A percentile compares a stretch with the other conserved stretches of the same genome.
Evolutionary conservation across 1,140 invertebrate genomes (phyloP).

Genomic region (Myzus persicae): DNA sequence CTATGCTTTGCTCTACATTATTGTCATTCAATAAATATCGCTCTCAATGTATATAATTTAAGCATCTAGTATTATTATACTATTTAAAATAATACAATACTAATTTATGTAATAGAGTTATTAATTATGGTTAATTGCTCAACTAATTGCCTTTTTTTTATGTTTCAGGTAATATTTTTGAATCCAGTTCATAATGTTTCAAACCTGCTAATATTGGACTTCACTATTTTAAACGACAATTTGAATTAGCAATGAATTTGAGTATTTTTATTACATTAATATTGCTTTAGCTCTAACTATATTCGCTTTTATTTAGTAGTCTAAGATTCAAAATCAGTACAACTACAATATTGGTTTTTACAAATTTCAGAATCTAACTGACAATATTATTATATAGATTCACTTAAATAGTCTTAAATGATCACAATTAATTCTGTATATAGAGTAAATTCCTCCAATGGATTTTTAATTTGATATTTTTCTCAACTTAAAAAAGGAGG

Average conservation of each 20-base stretch:
- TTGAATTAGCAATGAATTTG: not conserved
- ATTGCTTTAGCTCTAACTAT: not conserved
- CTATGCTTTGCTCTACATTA: not conserved
- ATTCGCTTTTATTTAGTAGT: not conserved
- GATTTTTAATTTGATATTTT: conserved; percentile 6
- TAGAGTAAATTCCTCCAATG: not conserved
- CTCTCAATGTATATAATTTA: too few species aligned
- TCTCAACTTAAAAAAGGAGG: not conserved
- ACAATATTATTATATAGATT: not conserved
- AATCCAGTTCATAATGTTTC: not conserved
- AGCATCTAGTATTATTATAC: too few species aligned
- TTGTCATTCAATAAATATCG: not conserved
- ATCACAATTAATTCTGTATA: not conserved
- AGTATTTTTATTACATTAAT: not conserved
- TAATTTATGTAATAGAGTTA: not conserved
- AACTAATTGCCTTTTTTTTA: not conserved
- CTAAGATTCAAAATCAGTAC: not conserved
- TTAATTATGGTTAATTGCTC: not conserved
- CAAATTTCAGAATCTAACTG: not conserved
- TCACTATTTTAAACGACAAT: not conserved
- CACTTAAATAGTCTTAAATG: not conserved
- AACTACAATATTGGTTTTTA: not conserved
- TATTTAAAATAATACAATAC: not conserved
- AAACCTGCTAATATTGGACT: not conserved
- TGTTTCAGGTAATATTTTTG: conserved; percentile 27